These are phyloP conservation scores for Nephila pilipes DNA, from an alignment of 1,140 invertebrate species.

Conservation along the genomic window DNA sequence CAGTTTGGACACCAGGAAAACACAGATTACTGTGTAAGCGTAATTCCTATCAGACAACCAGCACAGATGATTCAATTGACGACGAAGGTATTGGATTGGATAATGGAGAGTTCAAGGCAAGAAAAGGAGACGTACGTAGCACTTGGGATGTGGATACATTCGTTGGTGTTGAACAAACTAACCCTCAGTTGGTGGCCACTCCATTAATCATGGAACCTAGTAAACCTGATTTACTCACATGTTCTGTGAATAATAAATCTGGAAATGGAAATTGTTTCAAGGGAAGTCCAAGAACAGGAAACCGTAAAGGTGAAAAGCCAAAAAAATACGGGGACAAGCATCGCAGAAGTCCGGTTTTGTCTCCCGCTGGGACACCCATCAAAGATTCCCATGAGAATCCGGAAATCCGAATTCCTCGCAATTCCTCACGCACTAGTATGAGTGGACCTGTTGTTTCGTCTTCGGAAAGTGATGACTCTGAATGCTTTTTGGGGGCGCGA, in stretches of 20 bases:
- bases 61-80: constrained; percentile 86
- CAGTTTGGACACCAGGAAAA: constrained; percentile 48
- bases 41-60: constrained; percentile 72
- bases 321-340: constrained; percentile 51
- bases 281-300: constrained; percentile 45
- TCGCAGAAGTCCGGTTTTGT: constrained; percentile 53
- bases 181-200: neutral
- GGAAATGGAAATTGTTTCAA: constrained; percentile 33
- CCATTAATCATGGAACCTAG: constrained; percentile 40
- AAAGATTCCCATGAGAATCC: constrained; percentile 46
- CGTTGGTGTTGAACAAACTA: constrained; percentile 81
- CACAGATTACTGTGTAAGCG: constrained; percentile 56
- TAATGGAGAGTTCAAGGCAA: constrained; percentile 82
- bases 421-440: constrained; percentile 67
- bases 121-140: constrained; percentile 85
- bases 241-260: constrained; percentile 18
- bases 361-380: constrained; percentile 56
- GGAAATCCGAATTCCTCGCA: constrained; percentile 40
- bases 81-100: constrained; percentile 86
- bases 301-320: constrained; percentile 48
- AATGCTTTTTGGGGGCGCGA: constrained; percentile 30
- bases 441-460: constrained; percentile 57
- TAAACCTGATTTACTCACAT: constrained; percentile 41
- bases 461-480: constrained; percentile 64
- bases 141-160: constrained; percentile 84